phyloP scores from a whole-genome alignment of 35 echinoderm and acorn worm genomes.

The Nesometra sesokonis region DNA sequence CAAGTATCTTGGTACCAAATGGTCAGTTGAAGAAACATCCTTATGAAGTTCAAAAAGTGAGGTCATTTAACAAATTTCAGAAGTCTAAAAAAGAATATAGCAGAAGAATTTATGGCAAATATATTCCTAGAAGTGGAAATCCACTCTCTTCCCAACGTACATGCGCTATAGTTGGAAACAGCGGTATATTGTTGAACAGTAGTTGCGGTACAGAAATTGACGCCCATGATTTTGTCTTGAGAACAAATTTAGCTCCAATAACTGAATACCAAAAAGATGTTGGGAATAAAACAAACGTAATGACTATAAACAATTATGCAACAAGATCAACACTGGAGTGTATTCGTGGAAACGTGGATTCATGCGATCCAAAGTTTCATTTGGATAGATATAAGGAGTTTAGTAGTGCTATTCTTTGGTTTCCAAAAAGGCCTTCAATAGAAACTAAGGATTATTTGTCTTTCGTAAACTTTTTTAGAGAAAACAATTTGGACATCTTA shows the following conservation, averaged over 20 bases:
- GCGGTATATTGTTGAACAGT: conserved; percentile 39
- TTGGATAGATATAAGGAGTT: not conserved
- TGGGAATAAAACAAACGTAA: conserved; percentile 21
- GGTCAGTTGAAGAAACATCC: too few species aligned
- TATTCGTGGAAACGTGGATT: not conserved
- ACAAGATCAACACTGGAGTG: not conserved
- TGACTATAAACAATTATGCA: not conserved
- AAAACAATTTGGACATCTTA: not conserved
- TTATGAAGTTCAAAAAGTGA: too few species aligned
- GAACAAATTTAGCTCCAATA: conserved; percentile 18
- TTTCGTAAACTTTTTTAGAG: not conserved
- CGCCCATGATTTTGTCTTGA: conserved; percentile 37
- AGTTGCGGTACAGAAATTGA: conserved; percentile 40
- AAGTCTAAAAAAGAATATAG: too few species aligned
- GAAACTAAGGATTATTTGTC: not conserved
- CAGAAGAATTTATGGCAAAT: too few species aligned
- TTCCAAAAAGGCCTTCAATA: not conserved
- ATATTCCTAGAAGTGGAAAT: too few species aligned
- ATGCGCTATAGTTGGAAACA: conserved; percentile 38
- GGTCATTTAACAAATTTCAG: too few species aligned
- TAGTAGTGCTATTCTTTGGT: not conserved
- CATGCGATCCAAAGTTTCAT: not conserved
- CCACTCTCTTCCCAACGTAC: not conserved
- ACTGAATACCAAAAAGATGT: conserved; percentile 13
- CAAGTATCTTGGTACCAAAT: too few species aligned